phyloP scores from a whole-genome alignment of 2,113 vertebrate species.

The Hippopotamus amphibius region DNA sequence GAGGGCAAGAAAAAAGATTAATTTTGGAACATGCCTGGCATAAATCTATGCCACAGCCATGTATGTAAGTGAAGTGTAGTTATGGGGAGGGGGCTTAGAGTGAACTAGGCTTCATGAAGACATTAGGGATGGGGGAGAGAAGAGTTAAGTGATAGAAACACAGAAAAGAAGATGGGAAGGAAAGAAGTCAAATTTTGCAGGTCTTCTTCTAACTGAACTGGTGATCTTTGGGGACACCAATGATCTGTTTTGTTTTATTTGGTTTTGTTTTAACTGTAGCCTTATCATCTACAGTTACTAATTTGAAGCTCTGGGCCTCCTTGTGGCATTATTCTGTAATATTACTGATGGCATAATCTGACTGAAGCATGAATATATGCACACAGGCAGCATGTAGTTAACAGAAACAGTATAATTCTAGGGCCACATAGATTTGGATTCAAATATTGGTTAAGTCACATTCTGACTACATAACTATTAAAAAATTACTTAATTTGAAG shows the following conservation, averaged over 20 bases:
- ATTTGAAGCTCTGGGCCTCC: not conserved
- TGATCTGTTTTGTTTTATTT: not conserved
- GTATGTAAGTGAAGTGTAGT: too few relatives aligned
- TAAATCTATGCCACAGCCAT: not conserved
- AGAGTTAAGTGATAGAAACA: not conserved
- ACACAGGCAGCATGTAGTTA: accelerated
- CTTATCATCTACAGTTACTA: not conserved
- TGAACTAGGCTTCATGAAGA: not conserved
- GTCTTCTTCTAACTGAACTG: not conserved
- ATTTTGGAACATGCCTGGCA: not conserved
- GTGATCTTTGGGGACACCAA: not conserved
- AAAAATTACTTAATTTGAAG: not conserved
- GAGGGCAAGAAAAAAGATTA: not conserved
- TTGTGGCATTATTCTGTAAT: not conserved
- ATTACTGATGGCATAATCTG: not conserved
- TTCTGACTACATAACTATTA: not conserved
- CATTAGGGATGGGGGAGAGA: not conserved
- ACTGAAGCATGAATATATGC: not conserved
- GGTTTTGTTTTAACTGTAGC: not conserved
- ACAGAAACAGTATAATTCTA: not conserved
- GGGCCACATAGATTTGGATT: not conserved
- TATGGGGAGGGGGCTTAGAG: accelerated
- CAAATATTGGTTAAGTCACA: not conserved
- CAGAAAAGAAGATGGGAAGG: not conserved
- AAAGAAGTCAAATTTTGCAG: not conserved